Conservation (phyloP, 2,113 vertebrate genomes). For the Amblyopsis rosae region DNA sequence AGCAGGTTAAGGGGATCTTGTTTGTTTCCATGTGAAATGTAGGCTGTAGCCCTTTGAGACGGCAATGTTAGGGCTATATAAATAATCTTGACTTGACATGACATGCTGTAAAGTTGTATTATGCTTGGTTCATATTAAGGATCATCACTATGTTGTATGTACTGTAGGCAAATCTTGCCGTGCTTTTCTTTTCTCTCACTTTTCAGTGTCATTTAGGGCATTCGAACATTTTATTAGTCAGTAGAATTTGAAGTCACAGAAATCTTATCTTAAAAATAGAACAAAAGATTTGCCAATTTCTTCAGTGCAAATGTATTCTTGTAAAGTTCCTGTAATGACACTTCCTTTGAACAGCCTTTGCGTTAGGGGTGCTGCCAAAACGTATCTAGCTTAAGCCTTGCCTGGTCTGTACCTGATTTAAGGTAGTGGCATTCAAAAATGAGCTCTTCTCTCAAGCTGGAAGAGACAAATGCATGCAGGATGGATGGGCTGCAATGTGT, state of each 20-base stretch:
- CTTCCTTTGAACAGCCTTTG: constrained; percentile 25
- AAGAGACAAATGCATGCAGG: neutral
- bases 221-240: too few relatives aligned
- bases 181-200: neutral
- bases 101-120: too few relatives aligned
- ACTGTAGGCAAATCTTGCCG: too few relatives aligned
- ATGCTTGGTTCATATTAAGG: neutral
- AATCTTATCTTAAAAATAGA: constrained; percentile 1
- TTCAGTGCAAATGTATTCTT: constrained; percentile 24
- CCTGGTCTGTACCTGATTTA: constrained; percentile 18
- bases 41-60: too few relatives aligned
- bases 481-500: too few relatives aligned
- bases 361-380: constrained; percentile 49
- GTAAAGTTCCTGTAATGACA: constrained; percentile 44
- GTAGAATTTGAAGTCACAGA: constrained; percentile 16
- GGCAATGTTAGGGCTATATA: too few relatives aligned
- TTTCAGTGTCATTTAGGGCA: neutral
- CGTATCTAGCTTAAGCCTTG: constrained; percentile 39
- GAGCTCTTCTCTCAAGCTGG: constrained; percentile 34
- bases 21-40: too few relatives aligned
- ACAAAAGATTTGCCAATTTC: constrained; percentile 32
- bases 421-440: constrained; percentile 45
- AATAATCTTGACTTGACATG: too few relatives aligned
- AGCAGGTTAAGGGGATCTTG: too few relatives aligned
- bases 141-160: neutral